These are phyloP conservation scores for Sus scrofa DNA, from an alignment of 2,113 vertebrate genomes.

Conservation along the genomic window DNA sequence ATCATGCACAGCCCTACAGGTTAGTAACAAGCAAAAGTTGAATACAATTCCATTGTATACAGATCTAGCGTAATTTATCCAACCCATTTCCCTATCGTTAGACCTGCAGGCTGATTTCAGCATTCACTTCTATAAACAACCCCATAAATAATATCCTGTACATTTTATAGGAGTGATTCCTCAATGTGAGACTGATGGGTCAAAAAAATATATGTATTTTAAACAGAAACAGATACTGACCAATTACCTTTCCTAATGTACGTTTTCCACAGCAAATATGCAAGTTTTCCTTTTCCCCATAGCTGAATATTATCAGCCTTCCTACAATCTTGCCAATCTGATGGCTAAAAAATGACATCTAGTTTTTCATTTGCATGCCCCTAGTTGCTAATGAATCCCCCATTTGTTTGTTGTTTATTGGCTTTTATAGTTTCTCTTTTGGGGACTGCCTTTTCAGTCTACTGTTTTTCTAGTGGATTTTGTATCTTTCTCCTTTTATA, in stretches of 20 bases:
- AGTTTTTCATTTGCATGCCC: background rate
- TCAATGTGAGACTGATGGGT: background rate
- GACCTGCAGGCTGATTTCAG: background rate
- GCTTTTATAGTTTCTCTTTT: slow-evolving; percentile 20
- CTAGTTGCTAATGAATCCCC: background rate
- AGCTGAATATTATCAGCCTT: background rate
- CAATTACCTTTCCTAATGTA: background rate
- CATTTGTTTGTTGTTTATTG: background rate
- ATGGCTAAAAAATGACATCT: background rate
- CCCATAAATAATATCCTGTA: background rate
- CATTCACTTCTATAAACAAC: slow-evolving; percentile 14
- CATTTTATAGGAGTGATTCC: background rate
- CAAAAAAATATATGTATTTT: background rate
- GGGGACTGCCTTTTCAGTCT: background rate
- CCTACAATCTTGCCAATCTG: background rate
- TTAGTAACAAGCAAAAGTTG: background rate
- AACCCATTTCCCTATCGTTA: background rate
- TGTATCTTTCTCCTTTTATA: slow-evolving; percentile 1
- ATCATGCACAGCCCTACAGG: background rate
- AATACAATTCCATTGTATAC: background rate
- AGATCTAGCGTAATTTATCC: slow-evolving; percentile 1
- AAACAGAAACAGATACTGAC: slow-evolving; percentile 25
- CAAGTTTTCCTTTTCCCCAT: background rate
- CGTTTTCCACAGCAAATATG: background rate
- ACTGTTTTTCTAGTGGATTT: background rate